Conservation (phyloP, 2,888 invertebrate species). For the Drosophila silvestris region DNA sequence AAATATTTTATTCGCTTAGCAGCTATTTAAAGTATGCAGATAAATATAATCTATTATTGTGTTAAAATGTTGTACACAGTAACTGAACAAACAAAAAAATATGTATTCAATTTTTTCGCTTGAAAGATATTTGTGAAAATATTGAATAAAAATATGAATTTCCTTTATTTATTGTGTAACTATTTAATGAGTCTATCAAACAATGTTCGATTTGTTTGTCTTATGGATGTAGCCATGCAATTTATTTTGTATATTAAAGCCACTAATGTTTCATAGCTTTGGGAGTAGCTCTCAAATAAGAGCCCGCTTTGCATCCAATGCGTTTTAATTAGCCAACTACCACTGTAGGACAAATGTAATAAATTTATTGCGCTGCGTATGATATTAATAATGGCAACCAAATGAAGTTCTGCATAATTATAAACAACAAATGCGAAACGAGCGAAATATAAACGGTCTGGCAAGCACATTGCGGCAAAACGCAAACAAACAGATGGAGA, state of each 20-base stretch:
- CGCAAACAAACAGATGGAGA: slow-evolving; percentile 26
- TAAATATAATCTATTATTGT: neutral
- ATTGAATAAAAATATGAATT: neutral
- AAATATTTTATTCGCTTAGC: neutral
- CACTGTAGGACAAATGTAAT: slow-evolving; percentile 1
- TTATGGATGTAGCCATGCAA: neutral
- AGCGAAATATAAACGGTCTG: slow-evolving; percentile 38
- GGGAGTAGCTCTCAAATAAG: neutral
- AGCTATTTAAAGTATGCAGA: neutral
- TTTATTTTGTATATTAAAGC: neutral
- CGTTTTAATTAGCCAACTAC: neutral
- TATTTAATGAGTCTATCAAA: neutral
- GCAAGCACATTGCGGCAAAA: slow-evolving; percentile 64
- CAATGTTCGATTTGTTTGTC: neutral
- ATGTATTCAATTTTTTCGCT: neutral
- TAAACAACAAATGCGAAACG: slow-evolving; percentile 53
- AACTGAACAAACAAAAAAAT: neutral
- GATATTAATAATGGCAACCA: slow-evolving; percentile 19
- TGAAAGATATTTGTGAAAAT: neutral
- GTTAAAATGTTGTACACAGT: neutral
- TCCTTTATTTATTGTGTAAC: neutral
- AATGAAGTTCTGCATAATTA: slow-evolving; percentile 59
- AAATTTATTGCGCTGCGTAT: slow-evolving; percentile 30
- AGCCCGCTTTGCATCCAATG: neutral
- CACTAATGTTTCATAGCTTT: neutral